phyloP scores from a whole-genome alignment of 2,113 vertebrate genomes.

The Tor tambroides region DNA sequence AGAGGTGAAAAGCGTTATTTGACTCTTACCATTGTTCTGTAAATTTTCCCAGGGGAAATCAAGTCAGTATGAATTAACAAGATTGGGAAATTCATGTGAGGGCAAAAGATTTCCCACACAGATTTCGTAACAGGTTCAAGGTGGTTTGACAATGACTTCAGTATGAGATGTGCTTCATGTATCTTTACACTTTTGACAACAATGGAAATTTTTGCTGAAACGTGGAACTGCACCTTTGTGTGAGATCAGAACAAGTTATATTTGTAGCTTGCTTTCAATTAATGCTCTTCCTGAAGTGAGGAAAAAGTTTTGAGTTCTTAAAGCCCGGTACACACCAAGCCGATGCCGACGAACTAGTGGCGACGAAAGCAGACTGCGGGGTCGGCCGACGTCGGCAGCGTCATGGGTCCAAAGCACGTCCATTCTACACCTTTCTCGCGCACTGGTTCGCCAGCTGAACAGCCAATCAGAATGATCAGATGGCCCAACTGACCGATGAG shows the following conservation, averaged over 20 bases:
- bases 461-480: too few species aligned
- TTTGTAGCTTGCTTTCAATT: not conserved
- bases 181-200: not conserved
- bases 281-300: not conserved
- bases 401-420: too few species aligned
- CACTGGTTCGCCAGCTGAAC: too few species aligned
- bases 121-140: not conserved
- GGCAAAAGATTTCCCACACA: not conserved
- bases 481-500: too few species aligned
- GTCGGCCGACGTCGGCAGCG: too few species aligned
- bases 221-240: not conserved
- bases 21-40: not conserved
- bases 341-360: too few species aligned
- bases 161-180: not conserved
- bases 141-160: not conserved
- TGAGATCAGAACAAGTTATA: not conserved
- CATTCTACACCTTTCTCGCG: too few species aligned
- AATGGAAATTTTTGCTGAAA: not conserved
- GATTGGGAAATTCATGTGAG: not conserved
- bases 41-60: not conserved
- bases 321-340: too few species aligned
- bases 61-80: not conserved
- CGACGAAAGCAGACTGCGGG: too few species aligned
- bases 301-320: not conserved
- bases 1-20: slow-evolving; percentile 81